Evolutionary conservation across 2,888 invertebrate genomes (phyloP), one percentile per base, ranked within the genome.

Genomic region (Eristalinus sepulchralis): DNA sequence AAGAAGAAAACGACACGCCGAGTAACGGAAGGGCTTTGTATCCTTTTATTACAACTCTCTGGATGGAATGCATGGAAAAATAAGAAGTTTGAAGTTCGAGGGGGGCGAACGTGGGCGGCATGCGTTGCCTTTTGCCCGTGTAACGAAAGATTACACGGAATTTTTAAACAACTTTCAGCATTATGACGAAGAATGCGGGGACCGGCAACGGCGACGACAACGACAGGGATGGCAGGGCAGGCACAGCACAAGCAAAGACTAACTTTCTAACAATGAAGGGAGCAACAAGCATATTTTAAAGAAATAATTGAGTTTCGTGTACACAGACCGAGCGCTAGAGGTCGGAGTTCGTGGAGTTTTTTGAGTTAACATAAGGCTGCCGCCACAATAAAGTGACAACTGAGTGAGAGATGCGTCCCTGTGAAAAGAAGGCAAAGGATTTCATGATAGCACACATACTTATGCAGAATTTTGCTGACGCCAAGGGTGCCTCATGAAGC

Each of bases 271-370:
- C 57, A 39, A 60, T 24, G 39, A 53, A 55, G 55, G 24, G 31
- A 73, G 73, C 73, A 62, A 73, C 63, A 73, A 73, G 73, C 73
- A 73, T 63, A 63, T 73, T 63, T 73, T 71, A 66, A 47, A 62
- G 47, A 72, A 72, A 55, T 55, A 73, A 73, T 53, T 73, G 73
- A 55, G 57, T 75, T 75, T 57, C 27, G n/a, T 75, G 33, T 27
- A 64, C 22, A 24, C n/a, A 57, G 17, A 17, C 11, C 2, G 2
- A 13, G 5, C 17, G 31, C 24, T 10, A 5, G 55, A 53, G 27
- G 17, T 24, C n/a, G 60, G 17, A 27, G 10, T 20, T 47, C 39
- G 8, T 39, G 27, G 27, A 39, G 59, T 60, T 59, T 24, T n/a
- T n/a, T 59, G 17, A 31, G 20, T 34, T 57, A 22, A 57, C 57